These are phyloP conservation scores for Hirudinaria manillensis DNA, from an alignment of 2,888 invertebrate species.

Conservation along the genomic window DNA sequence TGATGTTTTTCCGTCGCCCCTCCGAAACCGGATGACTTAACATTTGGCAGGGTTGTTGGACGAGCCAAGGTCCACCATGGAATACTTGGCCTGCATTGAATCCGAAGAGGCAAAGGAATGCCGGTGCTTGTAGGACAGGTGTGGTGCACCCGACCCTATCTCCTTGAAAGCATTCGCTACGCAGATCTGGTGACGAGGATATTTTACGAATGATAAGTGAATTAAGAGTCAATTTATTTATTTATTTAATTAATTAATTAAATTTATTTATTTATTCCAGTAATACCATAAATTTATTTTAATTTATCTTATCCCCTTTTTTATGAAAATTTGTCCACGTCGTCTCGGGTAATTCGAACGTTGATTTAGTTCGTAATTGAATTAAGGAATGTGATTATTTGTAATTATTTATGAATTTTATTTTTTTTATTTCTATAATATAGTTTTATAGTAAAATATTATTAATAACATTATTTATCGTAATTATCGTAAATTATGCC, in stretches of 20 bases:
- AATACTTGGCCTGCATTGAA: slow-evolving; percentile 30
- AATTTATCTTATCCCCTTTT: too few species aligned
- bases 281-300: neutral
- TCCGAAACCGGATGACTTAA: neutral
- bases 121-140: slow-evolving; percentile 31
- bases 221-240: neutral
- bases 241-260: neutral
- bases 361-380: too few species aligned
- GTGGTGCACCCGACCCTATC: slow-evolving; percentile 32
- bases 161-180: slow-evolving; percentile 34
- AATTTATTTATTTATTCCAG: neutral
- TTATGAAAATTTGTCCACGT: too few species aligned
- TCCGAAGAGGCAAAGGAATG: slow-evolving; percentile 32
- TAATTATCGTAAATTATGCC: too few species aligned
- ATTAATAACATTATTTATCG: too few species aligned
- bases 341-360: too few species aligned
- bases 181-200: slow-evolving; percentile 21
- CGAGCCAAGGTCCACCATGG: slow-evolving; percentile 25
- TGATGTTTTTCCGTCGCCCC: too few species aligned
- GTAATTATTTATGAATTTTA: too few species aligned
- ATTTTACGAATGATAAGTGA: neutral
- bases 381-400: too few species aligned
- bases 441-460: too few species aligned
- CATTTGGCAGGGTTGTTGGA: slow-evolving; percentile 19
- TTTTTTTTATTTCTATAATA: too few species aligned